phyloP scores from a whole-genome alignment of 2,113 vertebrate genomes.

The Ophiodon elongatus region DNA sequence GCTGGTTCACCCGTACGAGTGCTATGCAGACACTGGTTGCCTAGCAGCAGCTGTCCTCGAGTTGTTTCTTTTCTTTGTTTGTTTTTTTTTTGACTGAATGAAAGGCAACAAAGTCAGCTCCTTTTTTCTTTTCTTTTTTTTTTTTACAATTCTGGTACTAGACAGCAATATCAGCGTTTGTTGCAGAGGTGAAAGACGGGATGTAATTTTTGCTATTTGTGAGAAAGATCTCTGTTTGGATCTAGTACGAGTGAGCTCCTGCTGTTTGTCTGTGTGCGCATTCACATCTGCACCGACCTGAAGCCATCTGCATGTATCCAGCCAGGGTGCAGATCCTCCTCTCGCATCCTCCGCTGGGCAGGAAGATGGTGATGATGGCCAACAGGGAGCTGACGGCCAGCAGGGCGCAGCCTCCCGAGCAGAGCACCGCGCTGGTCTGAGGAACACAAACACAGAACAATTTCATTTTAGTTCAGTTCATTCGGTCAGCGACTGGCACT shows the following conservation, averaged over 20 bases:
- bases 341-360: slow-evolving; percentile 92
- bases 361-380: slow-evolving; percentile 92
- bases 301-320: slow-evolving; percentile 95
- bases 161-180: slow-evolving; percentile 33
- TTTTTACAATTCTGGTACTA: slow-evolving; percentile 19
- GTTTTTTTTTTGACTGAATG: slow-evolving; percentile 48
- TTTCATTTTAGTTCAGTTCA: slow-evolving; percentile 8
- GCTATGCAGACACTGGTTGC: slow-evolving; percentile 65
- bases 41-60: slow-evolving; percentile 81
- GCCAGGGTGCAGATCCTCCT: slow-evolving; percentile 91
- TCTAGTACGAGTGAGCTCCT: background rate
- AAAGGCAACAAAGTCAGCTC: slow-evolving; percentile 65
- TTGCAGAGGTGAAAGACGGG: slow-evolving; percentile 12
- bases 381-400: slow-evolving; percentile 92
- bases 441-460: slow-evolving; percentile 61
- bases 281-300: slow-evolving; percentile 83
- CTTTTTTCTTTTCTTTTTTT: slow-evolving; percentile 33
- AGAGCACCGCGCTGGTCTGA: slow-evolving; percentile 93
- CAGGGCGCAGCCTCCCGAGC: slow-evolving; percentile 90
- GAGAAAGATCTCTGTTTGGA: background rate
- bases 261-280: background rate
- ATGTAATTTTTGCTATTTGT: background rate
- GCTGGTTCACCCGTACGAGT: slow-evolving; percentile 41
- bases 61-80: slow-evolving; percentile 46
- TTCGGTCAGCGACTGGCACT: background rate